phyloP scores from a whole-genome alignment of 2,113 vertebrate species.

The Astur gentilis region DNA sequence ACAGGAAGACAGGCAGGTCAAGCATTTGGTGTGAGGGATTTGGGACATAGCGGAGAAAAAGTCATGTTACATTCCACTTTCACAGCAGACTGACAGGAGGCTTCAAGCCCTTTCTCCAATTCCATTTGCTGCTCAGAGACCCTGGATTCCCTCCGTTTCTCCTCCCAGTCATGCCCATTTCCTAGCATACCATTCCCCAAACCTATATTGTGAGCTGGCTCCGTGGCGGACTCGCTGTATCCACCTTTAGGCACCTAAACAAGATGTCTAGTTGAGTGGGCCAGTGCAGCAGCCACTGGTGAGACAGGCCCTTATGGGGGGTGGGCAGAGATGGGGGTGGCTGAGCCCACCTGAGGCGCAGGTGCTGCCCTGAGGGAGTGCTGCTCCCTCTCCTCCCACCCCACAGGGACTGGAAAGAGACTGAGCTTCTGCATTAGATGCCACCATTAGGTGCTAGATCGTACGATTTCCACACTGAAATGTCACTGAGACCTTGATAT shows the following conservation, averaged over 20 bases:
- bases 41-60: conserved; percentile 66
- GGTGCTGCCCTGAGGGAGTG: not conserved
- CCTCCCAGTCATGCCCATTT: not conserved
- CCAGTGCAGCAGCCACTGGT: not conserved
- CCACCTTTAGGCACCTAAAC: not conserved
- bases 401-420: not conserved
- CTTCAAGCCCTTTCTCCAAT: conserved; percentile 3
- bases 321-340: no score
- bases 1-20: conserved; percentile 69
- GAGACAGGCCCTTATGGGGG: no score
- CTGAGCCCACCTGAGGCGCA: accelerated
- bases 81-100: conserved; percentile 37
- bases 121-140: not conserved
- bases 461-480: not conserved
- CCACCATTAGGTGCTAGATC: not conserved
- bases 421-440: not conserved
- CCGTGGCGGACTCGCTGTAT: accelerated
- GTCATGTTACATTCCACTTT: conserved; percentile 63
- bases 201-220: not conserved
- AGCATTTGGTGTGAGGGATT: conserved; percentile 70
- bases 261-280: not conserved
- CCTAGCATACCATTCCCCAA: not conserved
- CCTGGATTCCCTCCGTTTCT: not conserved
- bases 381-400: not conserved
- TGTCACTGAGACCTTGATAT: not conserved